Evolutionary conservation across 2,113 vertebrate species (phyloP).

Genomic region (Scomber colias): DNA sequence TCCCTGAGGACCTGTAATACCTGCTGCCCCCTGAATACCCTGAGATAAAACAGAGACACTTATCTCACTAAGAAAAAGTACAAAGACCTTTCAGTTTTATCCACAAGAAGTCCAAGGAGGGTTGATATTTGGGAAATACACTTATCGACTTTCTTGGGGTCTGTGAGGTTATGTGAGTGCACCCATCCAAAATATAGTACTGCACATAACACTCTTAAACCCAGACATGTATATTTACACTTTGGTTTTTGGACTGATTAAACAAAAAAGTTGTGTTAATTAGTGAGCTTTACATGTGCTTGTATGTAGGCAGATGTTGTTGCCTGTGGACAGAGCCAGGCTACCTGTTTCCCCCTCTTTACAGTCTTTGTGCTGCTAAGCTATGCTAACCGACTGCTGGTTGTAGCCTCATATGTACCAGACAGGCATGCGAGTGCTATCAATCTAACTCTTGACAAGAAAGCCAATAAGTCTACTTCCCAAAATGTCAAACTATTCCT

Average conservation of each 20-base stretch:
- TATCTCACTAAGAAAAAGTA: neutral
- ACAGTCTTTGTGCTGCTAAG: too few relatives aligned
- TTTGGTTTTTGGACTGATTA: neutral
- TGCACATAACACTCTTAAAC: too few relatives aligned
- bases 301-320: neutral
- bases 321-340: neutral
- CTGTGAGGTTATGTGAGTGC: too few relatives aligned
- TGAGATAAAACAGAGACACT: slow-evolving; percentile 58
- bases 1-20: slow-evolving; percentile 84
- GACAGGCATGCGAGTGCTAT: neutral
- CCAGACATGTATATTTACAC: neutral
- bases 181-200: too few relatives aligned
- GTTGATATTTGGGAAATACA: too few relatives aligned
- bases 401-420: too few relatives aligned
- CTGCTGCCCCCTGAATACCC: slow-evolving; percentile 85
- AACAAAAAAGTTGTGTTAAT: neutral
- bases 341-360: too few relatives aligned
- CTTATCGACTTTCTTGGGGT: too few relatives aligned
- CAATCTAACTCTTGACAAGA: neutral
- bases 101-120: neutral
- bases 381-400: too few relatives aligned
- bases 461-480: neutral
- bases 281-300: neutral
- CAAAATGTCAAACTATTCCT: neutral
- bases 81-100: neutral